Evolutionary conservation across 2,797 vertebrate genomes (phyloP).

Genomic region (Craterocephalus amniculus): DNA sequence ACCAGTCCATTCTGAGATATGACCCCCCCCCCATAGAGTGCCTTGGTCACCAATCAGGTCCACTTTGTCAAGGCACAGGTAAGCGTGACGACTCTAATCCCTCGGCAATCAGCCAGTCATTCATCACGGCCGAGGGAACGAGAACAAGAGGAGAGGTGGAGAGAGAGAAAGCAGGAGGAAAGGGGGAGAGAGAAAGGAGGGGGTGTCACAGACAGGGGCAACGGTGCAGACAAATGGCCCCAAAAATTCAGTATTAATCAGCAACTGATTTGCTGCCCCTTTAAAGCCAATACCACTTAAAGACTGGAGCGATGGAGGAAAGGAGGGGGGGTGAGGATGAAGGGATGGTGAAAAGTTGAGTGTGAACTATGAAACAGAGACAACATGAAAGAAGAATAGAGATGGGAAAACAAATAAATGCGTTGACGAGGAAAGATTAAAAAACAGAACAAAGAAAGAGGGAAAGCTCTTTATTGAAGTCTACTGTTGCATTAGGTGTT

Average conservation of each 20-base stretch:
- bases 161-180: conserved; percentile 34
- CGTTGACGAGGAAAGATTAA: conserved; percentile 26
- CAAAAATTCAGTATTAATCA: conserved; percentile 87
- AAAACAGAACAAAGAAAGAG: conserved; percentile 23
- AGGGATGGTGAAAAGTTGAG: conserved; percentile 39
- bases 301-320: conserved; percentile 51
- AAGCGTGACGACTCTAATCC: conserved; percentile 84
- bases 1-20: conserved; percentile 57
- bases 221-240: conserved; percentile 83
- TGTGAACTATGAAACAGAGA: conserved; percentile 30
- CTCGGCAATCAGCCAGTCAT: conserved; percentile 79
- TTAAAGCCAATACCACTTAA: conserved; percentile 84
- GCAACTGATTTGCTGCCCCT: conserved; percentile 85
- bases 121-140: conserved; percentile 75
- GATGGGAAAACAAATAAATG: conserved; percentile 36
- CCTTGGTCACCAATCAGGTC: conserved; percentile 83
- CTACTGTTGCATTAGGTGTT: conserved; percentile 54
- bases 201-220: conserved; percentile 78
- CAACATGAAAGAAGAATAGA: conserved; percentile 34
- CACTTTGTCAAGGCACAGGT: conserved; percentile 85
- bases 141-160: conserved; percentile 40
- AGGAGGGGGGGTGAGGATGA: conserved; percentile 7
- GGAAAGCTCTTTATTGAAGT: conserved; percentile 48
- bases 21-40: conserved; percentile 56
- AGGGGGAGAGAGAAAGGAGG: conserved; percentile 14